Conservation (phyloP, 2,113 vertebrate species). For the Taurulus bubalis region DNA sequence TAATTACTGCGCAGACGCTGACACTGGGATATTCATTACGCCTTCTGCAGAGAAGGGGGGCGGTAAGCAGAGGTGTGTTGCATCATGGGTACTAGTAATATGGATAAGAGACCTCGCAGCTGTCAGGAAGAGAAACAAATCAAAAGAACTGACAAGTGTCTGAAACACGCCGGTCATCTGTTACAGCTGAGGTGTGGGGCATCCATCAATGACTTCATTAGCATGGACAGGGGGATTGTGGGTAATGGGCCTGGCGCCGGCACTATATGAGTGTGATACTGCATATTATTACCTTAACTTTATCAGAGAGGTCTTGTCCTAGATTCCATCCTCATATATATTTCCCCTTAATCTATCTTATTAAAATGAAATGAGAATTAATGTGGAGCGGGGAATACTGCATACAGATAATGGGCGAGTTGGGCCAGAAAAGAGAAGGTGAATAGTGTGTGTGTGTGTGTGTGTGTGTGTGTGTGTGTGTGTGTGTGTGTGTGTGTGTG, state of each 20-base stretch:
- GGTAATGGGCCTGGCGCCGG: slow-evolving; percentile 17
- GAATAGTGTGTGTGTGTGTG: not conserved
- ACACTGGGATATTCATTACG: slow-evolving; percentile 55
- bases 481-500: too few species aligned
- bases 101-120: slow-evolving; percentile 48
- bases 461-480: too few species aligned
- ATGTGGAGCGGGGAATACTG: not conserved
- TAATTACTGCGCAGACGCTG: slow-evolving; percentile 61
- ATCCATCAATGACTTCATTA: slow-evolving; percentile 53
- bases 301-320: slow-evolving; percentile 28
- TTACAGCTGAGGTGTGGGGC: slow-evolving; percentile 6
- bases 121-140: slow-evolving; percentile 22
- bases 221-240: slow-evolving; percentile 30
- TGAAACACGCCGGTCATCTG: slow-evolving; percentile 29
- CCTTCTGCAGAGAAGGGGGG: slow-evolving; percentile 5
- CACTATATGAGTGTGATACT: slow-evolving; percentile 36
- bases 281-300: slow-evolving; percentile 48
- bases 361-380: slow-evolving; percentile 45
- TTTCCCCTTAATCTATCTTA: slow-evolving; percentile 51
- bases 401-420: not conserved
- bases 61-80: slow-evolving; percentile 13
- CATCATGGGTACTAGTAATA: not conserved
- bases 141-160: slow-evolving; percentile 36
- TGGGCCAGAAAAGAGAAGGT: not conserved
- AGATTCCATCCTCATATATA: slow-evolving; percentile 44